These are phyloP conservation scores for Apamea monoglypha DNA, from an alignment of 2,888 invertebrate species.

Conservation along the genomic window DNA sequence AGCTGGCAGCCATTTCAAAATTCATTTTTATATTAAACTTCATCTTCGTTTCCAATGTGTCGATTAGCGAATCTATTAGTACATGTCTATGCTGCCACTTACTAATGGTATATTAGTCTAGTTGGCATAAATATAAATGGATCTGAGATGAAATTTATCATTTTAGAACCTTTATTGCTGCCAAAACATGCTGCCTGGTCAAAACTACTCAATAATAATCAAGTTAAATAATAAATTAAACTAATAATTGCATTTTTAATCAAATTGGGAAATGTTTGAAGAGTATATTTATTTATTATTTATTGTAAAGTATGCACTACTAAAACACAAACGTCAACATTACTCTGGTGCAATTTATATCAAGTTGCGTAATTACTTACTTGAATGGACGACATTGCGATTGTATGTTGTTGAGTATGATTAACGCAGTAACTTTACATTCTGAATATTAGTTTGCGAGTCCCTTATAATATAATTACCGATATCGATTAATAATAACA, in stretches of 20 bases:
- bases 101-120: constrained; percentile 7
- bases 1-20: constrained; percentile 7
- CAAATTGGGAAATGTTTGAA: constrained; percentile 28
- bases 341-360: constrained; percentile 39
- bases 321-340: constrained; percentile 38
- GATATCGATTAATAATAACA: constrained; percentile 61
- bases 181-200: constrained; percentile 45
- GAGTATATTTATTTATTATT: constrained; percentile 29
- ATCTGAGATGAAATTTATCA: constrained; percentile 6
- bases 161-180: constrained; percentile 40
- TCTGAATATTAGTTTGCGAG: constrained; percentile 61
- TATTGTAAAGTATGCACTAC: constrained; percentile 39
- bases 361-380: constrained; percentile 42
- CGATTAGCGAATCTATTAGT: constrained; percentile 13
- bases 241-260: constrained; percentile 29
- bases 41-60: constrained; percentile 7
- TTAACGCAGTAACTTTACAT: constrained; percentile 45
- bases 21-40: constrained; percentile 4
- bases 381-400: constrained; percentile 52
- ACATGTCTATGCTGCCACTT: constrained; percentile 12
- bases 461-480: constrained; percentile 61
- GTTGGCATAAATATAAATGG: constrained; percentile 16
- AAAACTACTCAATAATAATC: constrained; percentile 23
- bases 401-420: constrained; percentile 47
- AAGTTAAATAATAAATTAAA: constrained; percentile 26